phyloP scores from a whole-genome alignment of 2,797 vertebrate genomes.

The Trachops cirrhosus region DNA sequence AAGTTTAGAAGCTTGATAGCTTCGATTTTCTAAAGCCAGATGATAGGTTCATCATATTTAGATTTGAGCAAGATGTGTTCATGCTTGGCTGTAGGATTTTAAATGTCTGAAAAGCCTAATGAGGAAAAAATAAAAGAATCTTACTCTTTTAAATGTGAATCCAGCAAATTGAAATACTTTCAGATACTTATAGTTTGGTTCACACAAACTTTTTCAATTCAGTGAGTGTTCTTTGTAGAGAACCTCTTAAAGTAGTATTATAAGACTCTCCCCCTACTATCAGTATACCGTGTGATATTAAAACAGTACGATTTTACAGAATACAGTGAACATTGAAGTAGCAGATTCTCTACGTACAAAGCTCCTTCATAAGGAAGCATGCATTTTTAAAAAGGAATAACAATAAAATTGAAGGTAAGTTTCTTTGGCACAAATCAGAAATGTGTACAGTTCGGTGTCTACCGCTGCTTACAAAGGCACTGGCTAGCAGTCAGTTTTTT shows the following conservation, averaged over 20 bases:
- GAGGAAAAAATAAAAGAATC: neutral
- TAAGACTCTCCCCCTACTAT: neutral
- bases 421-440: slow-evolving; percentile 11
- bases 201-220: neutral
- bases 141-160: slow-evolving; percentile 9
- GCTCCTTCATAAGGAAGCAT: neutral
- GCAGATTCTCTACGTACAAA: neutral
- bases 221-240: neutral
- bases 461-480: neutral
- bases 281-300: neutral
- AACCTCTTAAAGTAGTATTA: neutral
- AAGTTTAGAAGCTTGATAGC: neutral
- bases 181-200: neutral
- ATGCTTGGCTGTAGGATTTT: neutral
- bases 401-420: neutral
- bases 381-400: neutral
- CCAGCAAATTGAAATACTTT: slow-evolving; percentile 15
- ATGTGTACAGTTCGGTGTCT: neutral
- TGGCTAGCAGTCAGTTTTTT: neutral
- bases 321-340: neutral
- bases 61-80: neutral
- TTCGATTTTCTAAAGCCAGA: slow-evolving; percentile 28
- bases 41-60: neutral
- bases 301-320: neutral
- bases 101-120: slow-evolving; percentile 26